Base-by-base conservation (phyloP, 2,113 vertebrate genomes). In the Aplodontia rufa region DNA sequence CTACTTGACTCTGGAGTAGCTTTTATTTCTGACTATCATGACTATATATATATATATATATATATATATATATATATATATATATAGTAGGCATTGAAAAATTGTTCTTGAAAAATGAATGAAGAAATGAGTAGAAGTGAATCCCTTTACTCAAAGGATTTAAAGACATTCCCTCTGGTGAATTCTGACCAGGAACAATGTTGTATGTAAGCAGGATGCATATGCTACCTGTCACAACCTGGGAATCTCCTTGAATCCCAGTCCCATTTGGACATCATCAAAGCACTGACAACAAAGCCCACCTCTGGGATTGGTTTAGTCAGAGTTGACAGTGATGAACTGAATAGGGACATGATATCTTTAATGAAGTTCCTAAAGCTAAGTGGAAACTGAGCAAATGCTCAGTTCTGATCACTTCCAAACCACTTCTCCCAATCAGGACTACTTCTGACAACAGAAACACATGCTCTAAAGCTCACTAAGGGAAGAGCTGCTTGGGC, bases 221-320 rank as follows among this genome's bases (percentile, higher is more conserved):
- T 10, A 3, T 12, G 28, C 26, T 24, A 1, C 32, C 40, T 30
- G n/a, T 14, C n/a, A 26, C 10, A 19, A 11, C 49, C 74, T 16
- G 0, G 30, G 14, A 10, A 9, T n/a, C 2, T 22, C 5, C 28
- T 32, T 64, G 14, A 9, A 51, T 9, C 17, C 42, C 37, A 47
- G 51, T 32, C 20, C 51, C 22, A 6, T 20, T 0, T 78, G 68
- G 51, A 72, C 8, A 66, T 8, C 47, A 42, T 17, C 22, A 16
- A 42, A 14, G 20, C 8, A 45, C 40, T 14, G 47, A 14, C 24
- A 32, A 35, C 11, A 10, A 12, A 45, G 58, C 58, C 26, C 58
- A 60, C 16, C 30, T 26, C 20, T 30, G 20, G 10, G 40, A 16
- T 22, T 30, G 42, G 66, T 11, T 35, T 28, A 60, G 58, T 62